Evolutionary conservation across 2,797 vertebrate species (phyloP), one percentile per base, ranked within the genome.

Genomic region (Enteromius argenteus): DNA sequence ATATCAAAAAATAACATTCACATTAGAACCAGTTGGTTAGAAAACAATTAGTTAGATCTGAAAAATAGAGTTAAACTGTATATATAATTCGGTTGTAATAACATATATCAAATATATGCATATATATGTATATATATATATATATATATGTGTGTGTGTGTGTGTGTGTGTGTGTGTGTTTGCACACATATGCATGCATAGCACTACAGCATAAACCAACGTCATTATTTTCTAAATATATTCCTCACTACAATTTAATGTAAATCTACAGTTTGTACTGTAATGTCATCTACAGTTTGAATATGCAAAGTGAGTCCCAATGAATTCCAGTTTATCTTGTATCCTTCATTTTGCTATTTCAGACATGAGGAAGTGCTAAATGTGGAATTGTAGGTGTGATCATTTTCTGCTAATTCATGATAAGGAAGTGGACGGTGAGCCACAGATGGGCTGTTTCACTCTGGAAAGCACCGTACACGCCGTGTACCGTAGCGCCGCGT

Each of bases 391-490:
- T 64, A 76, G 77, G 81, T 80, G 81, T 64, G 42, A 60, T 73
- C 1, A 53, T 69, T 83, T 87, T 84, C 49, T 86, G 83, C 85
- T 71, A 42, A 85, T 81, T 88, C 76, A 85, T 77, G 74, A 78
- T 81, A 79, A 89, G 85, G 85, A 87, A 87, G 85, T 82, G 81
- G 42, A 74, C 32, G 13, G 58, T 51, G 67, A 64, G 30, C 58
- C 62, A 27, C 23, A 46, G 53, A 58, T 80, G 19, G 39, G 56
- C 44, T 30, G 39, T 44, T 53, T 78, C 5, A 56, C 53, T 80
- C n/a, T 84, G 89, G 86, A 89, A 89, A 89, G 27, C 86, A 84
- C 89, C 84, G 23, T 23, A n/a, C 10, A 32, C 78, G 27, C 17
- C 9, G 27, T 60, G 32, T 68, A 42, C n/a, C 9, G 35, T 67